Base-by-base conservation (phyloP, 2,888 invertebrate genomes). In the Beris morrisii region DNA sequence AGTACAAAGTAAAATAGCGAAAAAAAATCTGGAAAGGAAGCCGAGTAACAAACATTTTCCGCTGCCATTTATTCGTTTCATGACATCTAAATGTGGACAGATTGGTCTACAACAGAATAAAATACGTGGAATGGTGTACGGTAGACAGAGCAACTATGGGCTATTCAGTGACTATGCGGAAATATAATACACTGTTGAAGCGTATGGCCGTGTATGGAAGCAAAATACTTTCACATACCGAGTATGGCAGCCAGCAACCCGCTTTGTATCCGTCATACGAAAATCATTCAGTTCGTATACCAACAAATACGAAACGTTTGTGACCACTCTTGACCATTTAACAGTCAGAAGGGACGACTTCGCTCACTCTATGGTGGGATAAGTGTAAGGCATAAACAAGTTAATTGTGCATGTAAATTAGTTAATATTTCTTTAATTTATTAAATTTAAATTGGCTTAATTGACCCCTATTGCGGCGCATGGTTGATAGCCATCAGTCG, bases 361-460 rank as follows among this genome's bases (percentile, higher is more conserved):
- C 7, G 9, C 38, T 38, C 38, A 22, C 22, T 22, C 22, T 22
- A 22, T 38, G 4, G 32, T 46, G 46, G 65, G 45, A 64, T 58
- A 66, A 64, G 64, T 65, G 56, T 63, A 66, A 64, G 48, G 61
- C 57, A 67, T 65, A 72, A 71, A 72, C 69, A 71, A 73, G 71
- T 71, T 73, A 72, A 73, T 72, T 73, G 73, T 70, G 70, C 71
- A 72, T 72, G 71, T 74, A 74, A 76, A 77, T 78, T 77, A 76
- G 76, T 79, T 78, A 78, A 79, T 79, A 78, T 78, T 75, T 73
- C 73, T 72, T 73, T 72, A 73, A 72, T 79, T 79, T 80, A 80
- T 80, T 79, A 78, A 79, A 80, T 80, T 79, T 78, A 79, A 80
- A 79, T 79, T 80, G 79, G 75, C 79, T 79, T 79, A 79, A 80